Evolutionary conservation across 2,797 vertebrate species (phyloP).

Genomic region (Enteromius argenteus): DNA sequence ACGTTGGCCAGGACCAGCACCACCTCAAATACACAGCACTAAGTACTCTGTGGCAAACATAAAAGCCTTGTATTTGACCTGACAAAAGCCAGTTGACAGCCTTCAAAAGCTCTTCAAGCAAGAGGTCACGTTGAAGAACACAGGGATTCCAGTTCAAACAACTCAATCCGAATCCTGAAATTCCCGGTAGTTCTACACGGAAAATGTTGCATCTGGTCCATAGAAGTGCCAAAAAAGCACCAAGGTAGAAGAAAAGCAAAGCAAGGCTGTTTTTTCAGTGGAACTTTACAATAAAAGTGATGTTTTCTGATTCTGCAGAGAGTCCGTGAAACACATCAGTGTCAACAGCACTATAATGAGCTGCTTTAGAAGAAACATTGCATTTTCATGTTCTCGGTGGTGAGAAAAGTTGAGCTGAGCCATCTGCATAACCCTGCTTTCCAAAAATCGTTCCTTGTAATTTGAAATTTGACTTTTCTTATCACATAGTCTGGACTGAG

Average conservation of each 20-base stretch:
- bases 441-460: not conserved
- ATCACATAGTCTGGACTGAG: conserved; percentile 10
- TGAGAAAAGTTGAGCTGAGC: not conserved
- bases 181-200: conserved; percentile 10
- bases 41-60: conserved; percentile 72
- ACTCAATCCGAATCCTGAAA: conserved; percentile 22
- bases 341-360: conserved; percentile 10
- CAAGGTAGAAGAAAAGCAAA: conserved; percentile 26
- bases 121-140: conserved; percentile 1
- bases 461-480: conserved; percentile 11
- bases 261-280: not conserved
- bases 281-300: not conserved
- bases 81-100: conserved; percentile 64
- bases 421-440: not conserved
- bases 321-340: not conserved
- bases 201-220: conserved; percentile 18
- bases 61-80: conserved; percentile 68
- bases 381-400: not conserved
- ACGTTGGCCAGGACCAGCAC: conserved; percentile 56
- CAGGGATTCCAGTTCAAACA: conserved; percentile 5
- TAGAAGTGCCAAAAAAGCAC: conserved; percentile 17
- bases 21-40: conserved; percentile 63
- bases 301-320: not conserved
- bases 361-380: not conserved
- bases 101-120: conserved; percentile 26